phyloP scores from a whole-genome alignment of 2,888 invertebrate genomes.

The Calephelis perditalis region DNA sequence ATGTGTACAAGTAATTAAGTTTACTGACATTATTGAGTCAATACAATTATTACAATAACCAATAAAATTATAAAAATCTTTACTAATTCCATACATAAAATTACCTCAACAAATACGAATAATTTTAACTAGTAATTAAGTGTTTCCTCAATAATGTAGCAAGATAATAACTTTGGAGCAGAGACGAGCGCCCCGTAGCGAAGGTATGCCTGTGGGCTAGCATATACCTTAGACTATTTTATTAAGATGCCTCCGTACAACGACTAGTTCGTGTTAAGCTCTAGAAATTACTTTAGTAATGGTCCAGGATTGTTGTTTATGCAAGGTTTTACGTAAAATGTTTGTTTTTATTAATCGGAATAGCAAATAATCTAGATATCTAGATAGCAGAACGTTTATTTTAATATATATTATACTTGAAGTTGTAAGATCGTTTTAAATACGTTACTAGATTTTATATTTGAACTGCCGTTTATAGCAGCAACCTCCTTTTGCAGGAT shows the following conservation, averaged over 20 bases:
- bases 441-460: too few species aligned
- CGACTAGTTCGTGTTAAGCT: not conserved
- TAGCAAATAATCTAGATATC: too few species aligned
- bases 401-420: too few species aligned
- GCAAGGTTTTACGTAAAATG: not conserved
- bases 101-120: not conserved
- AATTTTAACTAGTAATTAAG: not conserved
- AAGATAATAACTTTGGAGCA: slow-evolving; percentile 38
- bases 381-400: too few species aligned
- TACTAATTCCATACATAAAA: not conserved
- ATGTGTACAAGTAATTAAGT: too few species aligned
- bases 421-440: too few species aligned
- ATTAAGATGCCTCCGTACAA: not conserved
- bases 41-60: not conserved
- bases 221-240: slow-evolving; percentile 5
- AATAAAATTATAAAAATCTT: slow-evolving; percentile 2
- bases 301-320: slow-evolving; percentile 1
- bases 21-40: too few species aligned
- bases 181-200: slow-evolving; percentile 39
- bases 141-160: not conserved
- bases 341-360: not conserved
- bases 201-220: slow-evolving; percentile 3
- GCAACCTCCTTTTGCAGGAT: too few species aligned
- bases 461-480: too few species aligned
- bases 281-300: slow-evolving; percentile 6